Conservation (phyloP, 2,113 vertebrate species). For the Hippocampus abdominalis region DNA sequence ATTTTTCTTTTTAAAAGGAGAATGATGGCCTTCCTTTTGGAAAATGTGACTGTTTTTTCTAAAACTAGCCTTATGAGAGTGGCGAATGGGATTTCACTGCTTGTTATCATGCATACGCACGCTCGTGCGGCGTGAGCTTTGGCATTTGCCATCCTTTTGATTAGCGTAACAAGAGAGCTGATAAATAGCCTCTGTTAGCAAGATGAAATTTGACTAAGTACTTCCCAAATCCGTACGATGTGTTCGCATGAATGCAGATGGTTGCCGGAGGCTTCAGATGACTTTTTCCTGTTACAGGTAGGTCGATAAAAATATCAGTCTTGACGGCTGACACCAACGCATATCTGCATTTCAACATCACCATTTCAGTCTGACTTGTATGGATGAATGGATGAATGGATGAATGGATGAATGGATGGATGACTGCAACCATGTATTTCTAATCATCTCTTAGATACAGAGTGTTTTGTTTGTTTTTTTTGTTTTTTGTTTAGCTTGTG, state of each 20-base stretch:
- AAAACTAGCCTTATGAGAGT: not conserved
- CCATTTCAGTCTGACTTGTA: not conserved
- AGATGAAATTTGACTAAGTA: not conserved
- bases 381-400: not conserved
- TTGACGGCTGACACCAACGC: not conserved
- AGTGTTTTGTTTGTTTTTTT: not conserved
- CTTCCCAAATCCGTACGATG: not conserved
- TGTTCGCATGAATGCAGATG: not conserved
- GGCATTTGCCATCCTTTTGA: slow-evolving; percentile 11
- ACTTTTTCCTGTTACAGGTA: not conserved
- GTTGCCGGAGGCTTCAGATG: not conserved
- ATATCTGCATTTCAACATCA: not conserved
- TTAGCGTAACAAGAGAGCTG: slow-evolving; percentile 22
- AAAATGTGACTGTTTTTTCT: not conserved
- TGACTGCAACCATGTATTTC: not conserved
- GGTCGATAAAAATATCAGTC: not conserved
- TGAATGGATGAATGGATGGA: not conserved
- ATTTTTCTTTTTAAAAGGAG: not conserved
- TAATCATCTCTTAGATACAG: not conserved
- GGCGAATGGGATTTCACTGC: not conserved
- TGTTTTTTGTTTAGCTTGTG: no score
- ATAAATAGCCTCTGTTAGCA: slow-evolving; percentile 9
- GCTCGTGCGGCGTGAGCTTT: slow-evolving; percentile 1
- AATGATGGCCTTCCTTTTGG: not conserved
- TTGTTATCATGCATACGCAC: slow-evolving; percentile 1